These are phyloP conservation scores for Caenorhabditis imperialis DNA, from an alignment of 2,888 invertebrate species.

Conservation along the genomic window DNA sequence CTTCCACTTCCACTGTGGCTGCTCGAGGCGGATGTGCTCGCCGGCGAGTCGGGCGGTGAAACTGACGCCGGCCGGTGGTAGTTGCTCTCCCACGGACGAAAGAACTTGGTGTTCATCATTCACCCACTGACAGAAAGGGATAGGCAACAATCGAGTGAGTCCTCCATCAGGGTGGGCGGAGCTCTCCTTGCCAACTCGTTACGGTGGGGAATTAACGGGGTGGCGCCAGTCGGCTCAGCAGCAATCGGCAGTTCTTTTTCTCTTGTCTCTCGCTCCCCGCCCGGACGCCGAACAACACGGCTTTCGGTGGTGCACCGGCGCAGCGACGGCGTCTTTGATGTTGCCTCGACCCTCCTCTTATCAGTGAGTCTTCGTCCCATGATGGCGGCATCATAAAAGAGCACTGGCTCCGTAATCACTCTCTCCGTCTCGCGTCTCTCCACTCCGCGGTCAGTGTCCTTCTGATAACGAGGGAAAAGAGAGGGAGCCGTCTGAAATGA, in stretches of 20 bases:
- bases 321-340: slow-evolving; percentile 44
- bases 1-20: not conserved
- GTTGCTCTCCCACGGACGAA: slow-evolving; percentile 43
- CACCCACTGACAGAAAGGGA: slow-evolving; percentile 5
- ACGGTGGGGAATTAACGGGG: slow-evolving; percentile 34
- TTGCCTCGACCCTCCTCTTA: slow-evolving; percentile 22
- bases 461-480: slow-evolving; percentile 17
- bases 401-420: slow-evolving; percentile 30
- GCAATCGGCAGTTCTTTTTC: not conserved
- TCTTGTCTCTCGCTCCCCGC: slow-evolving; percentile 2
- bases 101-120: slow-evolving; percentile 26
- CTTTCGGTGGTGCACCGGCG: slow-evolving; percentile 21
- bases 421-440: slow-evolving; percentile 1
- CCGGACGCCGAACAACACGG: slow-evolving; percentile 3
- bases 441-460: slow-evolving; percentile 4
- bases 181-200: slow-evolving; percentile 29
- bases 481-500: not conserved
- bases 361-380: slow-evolving; percentile 4
- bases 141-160: slow-evolving; percentile 13
- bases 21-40: slow-evolving; percentile 17
- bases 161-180: slow-evolving; percentile 36
- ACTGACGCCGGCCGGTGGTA: slow-evolving; percentile 5
- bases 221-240: slow-evolving; percentile 23
- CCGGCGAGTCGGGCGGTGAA: slow-evolving; percentile 27
- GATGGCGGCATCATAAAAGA: slow-evolving; percentile 53